Evolutionary conservation across 30 jellyfish, hydroid and myxozoan species (phyloP).

Genomic region (Cassiopea andromeda): DNA sequence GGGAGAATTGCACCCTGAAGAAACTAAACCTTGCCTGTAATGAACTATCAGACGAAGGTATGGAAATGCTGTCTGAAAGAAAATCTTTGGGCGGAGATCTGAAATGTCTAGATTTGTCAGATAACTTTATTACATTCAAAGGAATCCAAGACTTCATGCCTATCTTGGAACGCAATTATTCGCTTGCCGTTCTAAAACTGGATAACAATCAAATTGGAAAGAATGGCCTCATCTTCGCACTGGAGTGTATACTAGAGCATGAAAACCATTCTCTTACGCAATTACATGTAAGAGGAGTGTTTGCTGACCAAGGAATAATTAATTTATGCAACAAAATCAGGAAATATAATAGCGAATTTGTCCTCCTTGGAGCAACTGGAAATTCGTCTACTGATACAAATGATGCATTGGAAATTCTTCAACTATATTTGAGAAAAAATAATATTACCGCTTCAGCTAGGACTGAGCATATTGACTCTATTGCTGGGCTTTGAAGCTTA

Average conservation of each 20-base stretch:
- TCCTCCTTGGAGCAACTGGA: constrained; percentile 49
- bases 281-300: constrained; percentile 57
- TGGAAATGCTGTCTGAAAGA: constrained; percentile 8
- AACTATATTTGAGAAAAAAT: constrained; percentile 47
- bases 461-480: constrained; percentile 8
- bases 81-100: constrained; percentile 17
- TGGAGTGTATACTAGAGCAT: constrained; percentile 43
- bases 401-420: constrained; percentile 38
- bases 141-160: constrained; percentile 45
- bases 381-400: constrained; percentile 6
- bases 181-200: constrained; percentile 23
- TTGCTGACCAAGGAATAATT: constrained; percentile 57
- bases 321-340: constrained; percentile 18
- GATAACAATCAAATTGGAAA: constrained; percentile 70
- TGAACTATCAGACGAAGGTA: constrained; percentile 64
- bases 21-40: constrained; percentile 60
- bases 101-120: constrained; percentile 52
- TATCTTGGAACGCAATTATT: constrained; percentile 16
- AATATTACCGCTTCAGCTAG: constrained; percentile 17
- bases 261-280: constrained; percentile 40
- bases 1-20: constrained; percentile 18
- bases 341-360: constrained; percentile 22
- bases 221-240: constrained; percentile 44
- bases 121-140: constrained; percentile 40
- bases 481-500: background rate